Base-by-base conservation (phyloP, 2,888 invertebrate species). In the Drosophila nigricruria region DNA sequence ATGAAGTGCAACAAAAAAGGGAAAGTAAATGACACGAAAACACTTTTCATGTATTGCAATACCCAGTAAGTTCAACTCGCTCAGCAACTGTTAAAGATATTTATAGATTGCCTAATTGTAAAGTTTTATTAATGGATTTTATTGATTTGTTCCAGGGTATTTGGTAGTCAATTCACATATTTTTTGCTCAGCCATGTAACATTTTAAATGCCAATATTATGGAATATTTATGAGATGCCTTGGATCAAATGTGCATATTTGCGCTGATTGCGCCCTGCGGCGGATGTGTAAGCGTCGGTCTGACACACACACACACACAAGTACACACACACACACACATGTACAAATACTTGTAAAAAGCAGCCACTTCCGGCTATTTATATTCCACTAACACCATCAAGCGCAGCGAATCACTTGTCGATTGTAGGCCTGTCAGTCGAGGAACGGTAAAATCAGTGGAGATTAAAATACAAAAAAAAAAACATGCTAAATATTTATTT, bases 291-390 rank as follows among this genome's bases (percentile, higher is more conserved):
- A 78, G 63, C 53, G 67, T 63, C 45, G 64, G 49, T 59, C 54
- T 50, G 71, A 20, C 49, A 61, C 52, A 62, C 32, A 45, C 57
- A 34, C 14, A 30, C n/a, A 49, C 47, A 72, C 52, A 38, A 32
- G 32, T 3, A 50, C 25, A 43, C 18, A 43, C n/a, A 9, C 16
- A 38, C 52, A 18, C 5, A 36, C 42, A 67, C 23, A 60, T n/a
- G 52, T 27, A 47, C 38, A 50, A 25, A 45, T 10, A 47, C 30
- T 47, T 38, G 36, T 49, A 16, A 38, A 79, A 53, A 40, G 38
- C 73, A 38, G 66, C 70, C 68, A 64, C 82, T 82, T 84, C 85
- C 83, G 82, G 70, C 59, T 64, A 67, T 78, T 80, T 64, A 74
- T 66, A 54, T 36, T 65, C 47, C 49, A 60, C 47, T 45, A 61